Conservation (phyloP, 2,797 vertebrate genomes). For the Discoglossus pictus region DNA sequence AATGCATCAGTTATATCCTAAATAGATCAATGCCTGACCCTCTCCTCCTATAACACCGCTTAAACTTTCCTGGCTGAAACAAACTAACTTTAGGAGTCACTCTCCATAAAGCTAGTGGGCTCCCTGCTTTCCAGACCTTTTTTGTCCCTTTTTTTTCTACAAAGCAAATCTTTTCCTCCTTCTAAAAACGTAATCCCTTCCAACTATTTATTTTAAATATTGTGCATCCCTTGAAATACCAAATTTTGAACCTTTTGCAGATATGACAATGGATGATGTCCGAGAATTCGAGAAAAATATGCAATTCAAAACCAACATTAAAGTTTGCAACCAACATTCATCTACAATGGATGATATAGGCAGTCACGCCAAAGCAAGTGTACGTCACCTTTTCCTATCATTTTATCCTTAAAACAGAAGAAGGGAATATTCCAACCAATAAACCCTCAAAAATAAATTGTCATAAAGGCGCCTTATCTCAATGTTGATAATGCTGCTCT, state of each 20-base stretch:
- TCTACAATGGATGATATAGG: constrained; percentile 92
- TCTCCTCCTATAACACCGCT: constrained; percentile 57
- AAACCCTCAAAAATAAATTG: too few relatives aligned
- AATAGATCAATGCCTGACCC: constrained; percentile 33
- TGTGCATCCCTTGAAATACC: constrained; percentile 70
- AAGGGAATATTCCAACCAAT: too few relatives aligned
- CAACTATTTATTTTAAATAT: constrained; percentile 56
- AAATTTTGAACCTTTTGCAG: constrained; percentile 90
- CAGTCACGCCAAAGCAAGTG: constrained; percentile 91
- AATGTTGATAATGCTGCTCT: too few relatives aligned
- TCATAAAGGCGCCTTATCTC: too few relatives aligned
- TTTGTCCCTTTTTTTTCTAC: constrained; percentile 59
- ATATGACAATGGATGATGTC: constrained; percentile 98
- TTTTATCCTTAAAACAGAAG: background rate
- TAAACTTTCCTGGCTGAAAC: constrained; percentile 64
- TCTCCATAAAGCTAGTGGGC: constrained; percentile 71
- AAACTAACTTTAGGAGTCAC: constrained; percentile 70
- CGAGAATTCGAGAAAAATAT: constrained; percentile 96
- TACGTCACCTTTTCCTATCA: constrained; percentile 78
- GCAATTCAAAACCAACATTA: constrained; percentile 99
- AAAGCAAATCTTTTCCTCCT: constrained; percentile 20
- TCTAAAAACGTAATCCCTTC: constrained; percentile 46
- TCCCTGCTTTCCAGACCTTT: constrained; percentile 62
- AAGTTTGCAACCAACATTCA: constrained; percentile 95
- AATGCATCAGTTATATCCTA: constrained; percentile 54